These are phyloP conservation scores for Ypsolopha sequella DNA, from an alignment of 2,888 invertebrate species.

Conservation along the genomic window DNA sequence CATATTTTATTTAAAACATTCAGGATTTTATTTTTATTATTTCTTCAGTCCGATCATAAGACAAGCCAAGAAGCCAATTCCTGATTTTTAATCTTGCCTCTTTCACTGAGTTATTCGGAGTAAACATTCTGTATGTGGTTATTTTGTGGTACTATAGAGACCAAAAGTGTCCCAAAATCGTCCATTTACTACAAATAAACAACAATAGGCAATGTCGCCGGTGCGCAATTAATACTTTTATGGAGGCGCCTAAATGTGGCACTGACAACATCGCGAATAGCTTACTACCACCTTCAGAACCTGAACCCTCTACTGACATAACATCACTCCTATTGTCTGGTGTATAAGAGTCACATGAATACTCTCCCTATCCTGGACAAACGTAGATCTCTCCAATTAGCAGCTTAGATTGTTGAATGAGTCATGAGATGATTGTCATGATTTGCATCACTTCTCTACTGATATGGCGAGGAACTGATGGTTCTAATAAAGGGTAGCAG, in stretches of 20 bases:
- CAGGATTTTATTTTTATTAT: too few species aligned
- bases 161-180: too few species aligned
- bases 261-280: constrained; percentile 28
- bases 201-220: constrained; percentile 11
- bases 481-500: too few species aligned
- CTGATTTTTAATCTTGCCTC: too few species aligned
- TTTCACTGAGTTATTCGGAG: too few species aligned
- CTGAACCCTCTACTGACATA: not conserved
- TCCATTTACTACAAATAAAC: not conserved
- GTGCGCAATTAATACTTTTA: constrained; percentile 54
- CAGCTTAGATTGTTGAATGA: not conserved
- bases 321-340: not conserved
- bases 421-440: not conserved
- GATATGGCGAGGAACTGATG: too few species aligned
- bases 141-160: too few species aligned
- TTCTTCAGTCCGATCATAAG: too few species aligned
- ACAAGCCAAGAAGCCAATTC: too few species aligned
- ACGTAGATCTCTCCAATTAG: not conserved
- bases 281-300: not conserved
- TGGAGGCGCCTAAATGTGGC: constrained; percentile 45
- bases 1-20: too few species aligned
- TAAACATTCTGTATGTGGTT: too few species aligned
- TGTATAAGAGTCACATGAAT: not conserved
- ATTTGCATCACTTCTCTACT: too few species aligned
- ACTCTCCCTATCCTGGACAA: not conserved